A percentile compares a stretch with the other conserved stretches of the same genome.
Evolutionary conservation across 1,140 invertebrate species (phyloP).

Genomic region (Macrostomum lignano): DNA sequence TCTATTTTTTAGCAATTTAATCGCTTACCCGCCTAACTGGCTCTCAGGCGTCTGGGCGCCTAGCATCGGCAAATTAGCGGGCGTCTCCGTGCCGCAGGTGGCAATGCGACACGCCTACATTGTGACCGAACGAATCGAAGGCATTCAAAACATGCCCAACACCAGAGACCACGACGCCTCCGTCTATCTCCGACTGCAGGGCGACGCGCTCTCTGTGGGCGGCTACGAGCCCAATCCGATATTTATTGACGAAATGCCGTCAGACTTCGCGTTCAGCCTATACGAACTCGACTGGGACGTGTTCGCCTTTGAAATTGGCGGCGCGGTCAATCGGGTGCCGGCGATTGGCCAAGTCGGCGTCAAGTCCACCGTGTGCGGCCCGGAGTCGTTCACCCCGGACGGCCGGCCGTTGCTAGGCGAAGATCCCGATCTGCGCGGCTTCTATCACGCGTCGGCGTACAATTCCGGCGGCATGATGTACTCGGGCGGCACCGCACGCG

Average conservation of each 20-base stretch:
- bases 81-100: constrained; percentile 38
- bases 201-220: constrained; percentile 48
- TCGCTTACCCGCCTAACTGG: too few species aligned
- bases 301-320: constrained; percentile 43
- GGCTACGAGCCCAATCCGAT: constrained; percentile 57
- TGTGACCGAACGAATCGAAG: constrained; percentile 42
- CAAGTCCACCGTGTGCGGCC: constrained; percentile 42
- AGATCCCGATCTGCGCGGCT: constrained; percentile 31
- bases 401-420: constrained; percentile 53
- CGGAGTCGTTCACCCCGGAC: constrained; percentile 58
- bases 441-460: constrained; percentile 55
- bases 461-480: constrained; percentile 63
- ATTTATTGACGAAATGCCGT: constrained; percentile 41
- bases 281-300: constrained; percentile 58
- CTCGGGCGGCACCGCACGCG: constrained; percentile 49
- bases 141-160: constrained; percentile 43
- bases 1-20: constrained; percentile 1
- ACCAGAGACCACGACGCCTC: constrained; percentile 51
- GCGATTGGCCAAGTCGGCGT: constrained; percentile 42
- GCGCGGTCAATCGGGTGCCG: constrained; percentile 43
- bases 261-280: constrained; percentile 46
- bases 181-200: constrained; percentile 52
- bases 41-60: constrained; percentile 50
- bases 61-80: constrained; percentile 39
- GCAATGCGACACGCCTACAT: constrained; percentile 65